Percentiles rank a stretch among this genome's conserved stretches.
Evolutionary conservation across 2,797 vertebrate genomes (phyloP).

Genomic region (Selene dorsalis): DNA sequence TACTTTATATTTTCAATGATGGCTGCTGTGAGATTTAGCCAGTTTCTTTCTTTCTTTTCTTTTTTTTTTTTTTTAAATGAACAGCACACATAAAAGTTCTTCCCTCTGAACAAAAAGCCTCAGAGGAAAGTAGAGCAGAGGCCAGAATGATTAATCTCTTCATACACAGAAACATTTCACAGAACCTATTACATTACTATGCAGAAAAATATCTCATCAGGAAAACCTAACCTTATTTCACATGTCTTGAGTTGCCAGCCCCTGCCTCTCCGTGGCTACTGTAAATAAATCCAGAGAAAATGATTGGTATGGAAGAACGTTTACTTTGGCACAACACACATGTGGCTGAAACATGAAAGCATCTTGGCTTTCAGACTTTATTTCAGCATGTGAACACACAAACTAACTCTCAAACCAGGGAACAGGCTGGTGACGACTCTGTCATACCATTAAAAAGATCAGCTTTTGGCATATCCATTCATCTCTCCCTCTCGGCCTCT

Average conservation of each 20-base stretch:
- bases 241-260: not conserved
- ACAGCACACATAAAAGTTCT: conserved; percentile 15
- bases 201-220: not conserved
- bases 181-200: conserved; percentile 7
- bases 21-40: conserved; percentile 1
- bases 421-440: conserved; percentile 32
- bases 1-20: not conserved
- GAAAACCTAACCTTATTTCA: not conserved
- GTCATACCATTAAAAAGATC: conserved; percentile 57
- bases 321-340: not conserved
- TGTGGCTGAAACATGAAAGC: conserved; percentile 17
- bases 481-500: conserved; percentile 45
- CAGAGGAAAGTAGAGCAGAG: conserved; percentile 37
- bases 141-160: conserved; percentile 50
- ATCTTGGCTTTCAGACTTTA: conserved; percentile 14
- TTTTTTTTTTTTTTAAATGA: conserved; percentile 24
- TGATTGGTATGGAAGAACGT: not conserved
- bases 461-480: conserved; percentile 62
- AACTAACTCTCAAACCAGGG: conserved; percentile 28
- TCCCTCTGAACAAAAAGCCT: conserved; percentile 29
- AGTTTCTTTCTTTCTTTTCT: conserved; percentile 14
- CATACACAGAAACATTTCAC: conserved; percentile 13
- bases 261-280: not conserved
- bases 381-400: conserved; percentile 19
- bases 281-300: conserved; percentile 13